Conservation (phyloP, 2,113 vertebrate genomes). For the Microtus richardsoni region DNA sequence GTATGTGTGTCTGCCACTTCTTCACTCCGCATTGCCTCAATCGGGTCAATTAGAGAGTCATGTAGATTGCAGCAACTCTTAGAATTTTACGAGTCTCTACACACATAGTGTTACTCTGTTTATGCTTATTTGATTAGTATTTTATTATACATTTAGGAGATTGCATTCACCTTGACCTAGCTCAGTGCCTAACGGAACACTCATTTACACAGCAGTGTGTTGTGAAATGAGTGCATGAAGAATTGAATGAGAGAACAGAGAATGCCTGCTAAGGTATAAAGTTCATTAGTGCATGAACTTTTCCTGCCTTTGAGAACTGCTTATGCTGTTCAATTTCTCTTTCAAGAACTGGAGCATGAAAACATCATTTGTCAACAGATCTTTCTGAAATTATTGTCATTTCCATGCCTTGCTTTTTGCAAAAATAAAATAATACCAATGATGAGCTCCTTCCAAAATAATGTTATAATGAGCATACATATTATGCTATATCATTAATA, state of each 20-base stretch:
- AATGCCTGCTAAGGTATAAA: not conserved
- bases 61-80: not conserved
- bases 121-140: not conserved
- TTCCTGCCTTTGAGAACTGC: not conserved
- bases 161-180: not conserved
- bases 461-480: not conserved
- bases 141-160: not conserved
- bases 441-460: not conserved
- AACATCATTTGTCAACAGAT: not conserved
- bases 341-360: conserved; percentile 1
- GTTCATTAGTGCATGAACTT: not conserved
- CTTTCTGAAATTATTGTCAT: not conserved
- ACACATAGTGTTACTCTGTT: not conserved
- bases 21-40: not conserved
- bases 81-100: not conserved
- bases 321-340: not conserved
- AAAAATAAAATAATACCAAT: not conserved
- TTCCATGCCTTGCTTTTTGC: not conserved
- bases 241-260: not conserved
- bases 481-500: not conserved
- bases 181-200: not conserved
- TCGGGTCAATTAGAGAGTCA: not conserved
- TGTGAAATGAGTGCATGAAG: not conserved
- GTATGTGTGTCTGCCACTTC: not conserved
- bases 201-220: not conserved